Conservation (phyloP, 2,888 invertebrate species). For the Conus canariensis region DNA sequence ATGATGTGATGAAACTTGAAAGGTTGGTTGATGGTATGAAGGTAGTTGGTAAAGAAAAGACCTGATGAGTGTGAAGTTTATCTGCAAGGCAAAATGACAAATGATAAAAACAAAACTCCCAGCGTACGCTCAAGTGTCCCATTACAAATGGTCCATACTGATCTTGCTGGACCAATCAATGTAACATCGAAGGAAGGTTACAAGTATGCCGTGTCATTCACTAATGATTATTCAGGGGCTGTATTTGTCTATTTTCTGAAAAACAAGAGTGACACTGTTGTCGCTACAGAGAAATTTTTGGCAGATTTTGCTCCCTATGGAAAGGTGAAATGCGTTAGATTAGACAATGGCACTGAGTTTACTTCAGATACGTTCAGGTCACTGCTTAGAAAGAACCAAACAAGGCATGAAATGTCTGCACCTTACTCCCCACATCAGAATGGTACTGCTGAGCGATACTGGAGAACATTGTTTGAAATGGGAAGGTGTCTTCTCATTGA, state of each 20-base stretch:
- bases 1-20: constrained; percentile 46
- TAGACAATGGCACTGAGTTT: constrained; percentile 8
- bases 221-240: constrained; percentile 49
- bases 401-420: neutral
- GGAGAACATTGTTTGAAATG: constrained; percentile 55
- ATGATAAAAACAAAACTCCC: neutral
- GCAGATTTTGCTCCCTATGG: constrained; percentile 45
- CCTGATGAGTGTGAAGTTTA: constrained; percentile 29
- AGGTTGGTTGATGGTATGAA: constrained; percentile 42
- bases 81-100: neutral
- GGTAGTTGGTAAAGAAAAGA: constrained; percentile 37
- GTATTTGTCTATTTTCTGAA: constrained; percentile 41
- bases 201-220: constrained; percentile 49
- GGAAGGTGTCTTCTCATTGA: constrained; percentile 48
- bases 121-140: neutral
- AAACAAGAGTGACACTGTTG: constrained; percentile 46
- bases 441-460: constrained; percentile 51
- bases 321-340: neutral
- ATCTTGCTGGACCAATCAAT: neutral
- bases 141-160: neutral
- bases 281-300: constrained; percentile 44
- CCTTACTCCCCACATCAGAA: constrained; percentile 38
- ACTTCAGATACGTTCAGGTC: neutral
- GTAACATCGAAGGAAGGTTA: constrained; percentile 47
- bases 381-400: neutral